These are phyloP conservation scores for Parapsyche elsis DNA, from an alignment of 1,140 invertebrate species.

Conservation along the genomic window DNA sequence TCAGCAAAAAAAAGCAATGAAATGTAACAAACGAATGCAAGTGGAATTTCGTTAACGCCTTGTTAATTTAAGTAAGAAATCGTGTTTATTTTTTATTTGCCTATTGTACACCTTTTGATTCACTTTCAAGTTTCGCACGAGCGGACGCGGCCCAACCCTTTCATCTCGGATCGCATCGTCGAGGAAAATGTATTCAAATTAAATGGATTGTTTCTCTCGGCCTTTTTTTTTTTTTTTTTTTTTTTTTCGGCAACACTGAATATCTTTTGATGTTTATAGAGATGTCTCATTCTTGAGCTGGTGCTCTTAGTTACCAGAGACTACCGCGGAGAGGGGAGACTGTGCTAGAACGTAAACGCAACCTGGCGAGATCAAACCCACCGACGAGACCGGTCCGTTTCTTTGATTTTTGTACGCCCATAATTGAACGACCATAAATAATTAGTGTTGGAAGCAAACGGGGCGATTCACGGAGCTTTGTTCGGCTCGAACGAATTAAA, in stretches of 20 bases:
- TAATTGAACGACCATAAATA: constrained; percentile 9
- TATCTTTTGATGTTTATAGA: not conserved
- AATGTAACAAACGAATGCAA: too few relatives aligned
- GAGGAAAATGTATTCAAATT: constrained; percentile 30
- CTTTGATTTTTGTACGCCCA: constrained; percentile 5
- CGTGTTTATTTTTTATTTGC: not conserved
- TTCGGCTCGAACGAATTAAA: constrained; percentile 7
- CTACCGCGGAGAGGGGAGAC: too few relatives aligned
- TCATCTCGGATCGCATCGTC: constrained; percentile 18
- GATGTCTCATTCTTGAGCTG: not conserved
- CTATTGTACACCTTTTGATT: not conserved
- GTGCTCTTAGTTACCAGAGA: not conserved
- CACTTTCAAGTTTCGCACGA: constrained; percentile 10
- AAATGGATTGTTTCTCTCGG: constrained; percentile 12
- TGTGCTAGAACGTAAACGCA: too few relatives aligned
- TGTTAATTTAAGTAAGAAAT: too few relatives aligned
- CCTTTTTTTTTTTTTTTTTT: constrained; percentile 18
- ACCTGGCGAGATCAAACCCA: too few relatives aligned
- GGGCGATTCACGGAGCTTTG: not conserved
- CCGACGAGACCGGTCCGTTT: too few relatives aligned
- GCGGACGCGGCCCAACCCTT: not conserved
- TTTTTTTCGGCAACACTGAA: not conserved
- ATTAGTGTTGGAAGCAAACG: not conserved
- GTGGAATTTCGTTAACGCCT: too few relatives aligned
- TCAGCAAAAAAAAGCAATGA: too few relatives aligned